Evolutionary conservation across 2,888 invertebrate species (phyloP), one percentile per base, ranked within the genome.

Genomic region (Leptopilina drosophilae): DNA sequence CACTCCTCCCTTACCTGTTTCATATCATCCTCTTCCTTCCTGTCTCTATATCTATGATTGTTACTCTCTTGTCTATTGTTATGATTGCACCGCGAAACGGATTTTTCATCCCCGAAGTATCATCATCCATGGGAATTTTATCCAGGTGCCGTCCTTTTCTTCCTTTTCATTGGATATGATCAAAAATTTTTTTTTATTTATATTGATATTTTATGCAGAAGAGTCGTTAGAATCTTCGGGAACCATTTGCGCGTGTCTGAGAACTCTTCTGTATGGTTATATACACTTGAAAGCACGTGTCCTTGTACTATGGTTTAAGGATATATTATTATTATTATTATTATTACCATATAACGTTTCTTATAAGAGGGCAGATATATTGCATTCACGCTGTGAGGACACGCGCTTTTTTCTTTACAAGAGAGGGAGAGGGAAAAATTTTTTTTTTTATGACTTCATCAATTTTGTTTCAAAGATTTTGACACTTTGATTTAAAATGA

Each of bases 81-180:
- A 26, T 14, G 20, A 49, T 9, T 49, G 12, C 49, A 56, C 33
- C 20, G 26, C 56, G 80, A 78, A 79, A 81, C 78, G 64, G 77
- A 65, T 78, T 76, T 80, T 78, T 67, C 49, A 49, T 49, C 14
- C 69, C 76, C 79, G 67, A 33, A 64, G 76, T 53, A 81, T 77
- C 78, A 81, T 77, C 78, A 80, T 81, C 83, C 82, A 77, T 86
- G 86, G 86, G 86, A 86, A 86, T 81, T 73, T 64, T 67, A 69
- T 81, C 86, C 85, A 85, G 86, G 85, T 85, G 86, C 40, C 56
- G 11, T 49, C 53, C 14, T 65, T 9, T 49, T 73, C 56, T 73
- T 73, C 6, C 26, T 73, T 69, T 53, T 53, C 33, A 73, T 73
- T 20, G 12, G n/a, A 20, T 20, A 12, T 20, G 67, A 67, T 67